A percentile compares a stretch with the other conserved stretches of the same genome.
Conservation (phyloP, 2,888 invertebrate genomes). For the Cybosia mesomella region DNA sequence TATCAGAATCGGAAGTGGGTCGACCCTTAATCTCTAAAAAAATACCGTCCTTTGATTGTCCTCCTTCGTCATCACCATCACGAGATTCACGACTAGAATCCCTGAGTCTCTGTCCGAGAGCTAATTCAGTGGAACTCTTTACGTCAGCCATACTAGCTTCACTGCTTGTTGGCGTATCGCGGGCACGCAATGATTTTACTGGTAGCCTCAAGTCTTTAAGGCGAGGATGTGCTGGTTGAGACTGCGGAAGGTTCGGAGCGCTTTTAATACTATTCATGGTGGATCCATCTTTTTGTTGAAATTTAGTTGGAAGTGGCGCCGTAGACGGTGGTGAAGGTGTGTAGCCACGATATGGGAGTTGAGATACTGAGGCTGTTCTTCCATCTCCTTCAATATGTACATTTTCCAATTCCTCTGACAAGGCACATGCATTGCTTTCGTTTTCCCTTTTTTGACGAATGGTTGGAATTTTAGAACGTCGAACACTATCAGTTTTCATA, state of each 20-base stretch:
- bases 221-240: conserved; percentile 89
- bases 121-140: conserved; percentile 84
- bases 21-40: conserved; percentile 92
- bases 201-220: conserved; percentile 92
- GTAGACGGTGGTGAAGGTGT: conserved; percentile 95
- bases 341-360: conserved; percentile 90
- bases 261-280: conserved; percentile 93
- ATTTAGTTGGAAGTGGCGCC: conserved; percentile 93
- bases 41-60: conserved; percentile 89
- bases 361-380: conserved; percentile 85
- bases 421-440: conserved; percentile 74
- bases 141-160: conserved; percentile 89
- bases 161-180: conserved; percentile 88
- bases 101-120: conserved; percentile 82
- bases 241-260: conserved; percentile 91
- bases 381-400: conserved; percentile 88
- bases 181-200: conserved; percentile 89
- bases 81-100: conserved; percentile 86
- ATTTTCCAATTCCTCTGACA: conserved; percentile 87
- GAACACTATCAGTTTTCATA: conserved; percentile 85
- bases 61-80: conserved; percentile 91
- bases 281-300: conserved; percentile 90
- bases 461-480: conserved; percentile 88
- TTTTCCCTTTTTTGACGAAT: conserved; percentile 84
- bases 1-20: conserved; percentile 87